phyloP scores from a whole-genome alignment of 1,140 invertebrate species.

The Sinonovacula constricta region DNA sequence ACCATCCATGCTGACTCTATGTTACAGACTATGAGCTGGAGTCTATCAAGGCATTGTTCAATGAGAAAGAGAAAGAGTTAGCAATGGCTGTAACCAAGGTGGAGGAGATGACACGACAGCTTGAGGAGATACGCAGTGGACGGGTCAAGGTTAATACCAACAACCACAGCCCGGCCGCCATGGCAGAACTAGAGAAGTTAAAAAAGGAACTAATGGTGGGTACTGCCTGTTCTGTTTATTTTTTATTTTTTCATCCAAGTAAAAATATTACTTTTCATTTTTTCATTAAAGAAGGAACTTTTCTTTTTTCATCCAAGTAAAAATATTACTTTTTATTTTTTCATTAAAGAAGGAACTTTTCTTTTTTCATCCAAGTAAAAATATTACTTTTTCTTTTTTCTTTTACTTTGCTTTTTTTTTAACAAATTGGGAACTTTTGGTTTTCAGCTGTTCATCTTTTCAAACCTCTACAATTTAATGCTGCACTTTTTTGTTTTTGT shows the following conservation, averaged over 20 bases:
- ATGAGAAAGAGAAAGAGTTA: slow-evolving; percentile 98
- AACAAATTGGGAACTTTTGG: not conserved
- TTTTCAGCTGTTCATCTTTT: too few species aligned
- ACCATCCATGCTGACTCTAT: too few species aligned
- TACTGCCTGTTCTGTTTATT: too few species aligned
- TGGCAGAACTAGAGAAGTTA: slow-evolving; percentile 93
- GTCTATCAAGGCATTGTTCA: slow-evolving; percentile 95
- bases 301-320: too few species aligned
- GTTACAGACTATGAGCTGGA: slow-evolving; percentile 93
- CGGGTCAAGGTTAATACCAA: slow-evolving; percentile 78
- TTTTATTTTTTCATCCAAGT: too few species aligned
- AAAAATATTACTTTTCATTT: too few species aligned
- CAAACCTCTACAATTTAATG: too few species aligned
- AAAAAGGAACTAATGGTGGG: slow-evolving; percentile 91
- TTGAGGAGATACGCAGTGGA: slow-evolving; percentile 89
- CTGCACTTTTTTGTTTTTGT: too few species aligned
- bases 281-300: not conserved
- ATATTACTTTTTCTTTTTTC: not conserved
- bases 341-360: not conserved
- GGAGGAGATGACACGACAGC: slow-evolving; percentile 94
- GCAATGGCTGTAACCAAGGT: slow-evolving; percentile 96
- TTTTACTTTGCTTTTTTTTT: too few species aligned
- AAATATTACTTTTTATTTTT: too few species aligned
- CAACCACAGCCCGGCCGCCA: slow-evolving; percentile 82
- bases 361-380: too few species aligned